Percentiles rank a stretch among this genome's conserved stretches.
phyloP scores from a whole-genome alignment of 2,888 invertebrate genomes.

The Notocelia uddmanniana region DNA sequence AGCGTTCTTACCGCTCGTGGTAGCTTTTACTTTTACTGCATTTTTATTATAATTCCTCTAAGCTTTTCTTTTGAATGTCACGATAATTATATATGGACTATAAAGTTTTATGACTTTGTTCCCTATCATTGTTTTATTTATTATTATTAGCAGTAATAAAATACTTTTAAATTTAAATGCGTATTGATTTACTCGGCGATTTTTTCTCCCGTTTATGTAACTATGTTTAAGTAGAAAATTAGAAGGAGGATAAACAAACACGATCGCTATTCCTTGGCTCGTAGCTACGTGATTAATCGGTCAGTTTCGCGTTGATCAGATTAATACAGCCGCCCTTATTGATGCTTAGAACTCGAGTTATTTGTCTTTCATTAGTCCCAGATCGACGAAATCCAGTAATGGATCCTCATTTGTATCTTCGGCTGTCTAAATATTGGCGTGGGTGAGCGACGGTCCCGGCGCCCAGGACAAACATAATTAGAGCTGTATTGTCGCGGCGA shows the following conservation, averaged over 20 bases:
- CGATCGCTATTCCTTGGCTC: conserved; percentile 36
- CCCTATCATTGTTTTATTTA: conserved; percentile 49
- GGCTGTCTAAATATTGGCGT: conserved; percentile 75
- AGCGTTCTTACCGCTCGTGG: conserved; percentile 57
- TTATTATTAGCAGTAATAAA: conserved; percentile 38
- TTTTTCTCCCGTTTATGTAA: neutral
- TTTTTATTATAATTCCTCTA: conserved; percentile 63
- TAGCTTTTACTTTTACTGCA: conserved; percentile 62
- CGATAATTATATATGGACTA: conserved; percentile 58
- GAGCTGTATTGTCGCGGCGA: conserved; percentile 62
- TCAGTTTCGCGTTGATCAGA: conserved; percentile 62
- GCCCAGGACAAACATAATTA: conserved; percentile 75
- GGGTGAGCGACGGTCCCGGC: conserved; percentile 62
- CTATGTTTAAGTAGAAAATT: conserved; percentile 6
- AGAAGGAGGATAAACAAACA: conserved; percentile 30
- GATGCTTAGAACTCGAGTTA: conserved; percentile 76
- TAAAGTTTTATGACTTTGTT: conserved; percentile 57
- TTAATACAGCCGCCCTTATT: conserved; percentile 72
- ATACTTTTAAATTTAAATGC: conserved; percentile 9
- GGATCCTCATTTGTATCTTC: conserved; percentile 80
- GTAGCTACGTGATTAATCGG: conserved; percentile 46
- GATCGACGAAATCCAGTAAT: conserved; percentile 79
- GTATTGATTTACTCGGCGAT: conserved; percentile 10
- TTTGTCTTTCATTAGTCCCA: conserved; percentile 80
- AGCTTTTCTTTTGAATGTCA: conserved; percentile 60